Evolutionary conservation across 53 echinoderm and acorn worm genomes (phyloP), one percentile per base, ranked within the genome.

Genomic region (Henricia sp.): DNA sequence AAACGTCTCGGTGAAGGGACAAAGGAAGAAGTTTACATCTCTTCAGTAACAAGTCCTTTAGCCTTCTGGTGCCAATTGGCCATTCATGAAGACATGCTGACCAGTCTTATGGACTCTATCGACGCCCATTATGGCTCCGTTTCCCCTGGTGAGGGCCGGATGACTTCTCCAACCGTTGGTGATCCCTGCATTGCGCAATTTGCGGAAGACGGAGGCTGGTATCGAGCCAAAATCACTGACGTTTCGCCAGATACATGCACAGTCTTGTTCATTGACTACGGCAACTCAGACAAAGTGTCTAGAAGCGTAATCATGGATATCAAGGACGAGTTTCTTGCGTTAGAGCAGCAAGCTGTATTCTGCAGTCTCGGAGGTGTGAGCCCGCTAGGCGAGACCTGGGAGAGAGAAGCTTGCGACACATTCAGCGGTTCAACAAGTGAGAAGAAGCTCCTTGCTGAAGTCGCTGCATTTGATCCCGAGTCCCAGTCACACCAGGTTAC

Each of bases 241-340:
- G 29, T 88, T 3, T 55, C 72, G 37, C 85, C 85, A 8, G 86
- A 87, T 3, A 37, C 68, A 21, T 84, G 68, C 23, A 89, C 83
- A 6, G 94, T 99, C 3, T 34, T 29, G 19, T 99, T 95, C 63
- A 85, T 94, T 5, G 95, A 99, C 71, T 99, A 99, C 73, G 99
- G 99, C 35, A 97, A 99, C 75, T 73, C 92, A 0, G 99, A 99
- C 71, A 30, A 83, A 20, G 71, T 93, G 39, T 20, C 83, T 13
- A 62, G 28, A 23, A 27, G 38, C 12, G 25, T 85, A 23, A 57
- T 99, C 48, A 91, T 83, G 62, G 62, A 51, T 9, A 86, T 99
- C 36, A 78, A 80, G 5, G 83, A 82, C 0, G 63, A 88, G 23
- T 86, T 99, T 36, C 36, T 70, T 39, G 57, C 37, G 38, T 59